Evolutionary conservation across 2,797 vertebrate genomes (phyloP), one percentile per base, ranked within the genome.

Genomic region (Spea hammondii): DNA sequence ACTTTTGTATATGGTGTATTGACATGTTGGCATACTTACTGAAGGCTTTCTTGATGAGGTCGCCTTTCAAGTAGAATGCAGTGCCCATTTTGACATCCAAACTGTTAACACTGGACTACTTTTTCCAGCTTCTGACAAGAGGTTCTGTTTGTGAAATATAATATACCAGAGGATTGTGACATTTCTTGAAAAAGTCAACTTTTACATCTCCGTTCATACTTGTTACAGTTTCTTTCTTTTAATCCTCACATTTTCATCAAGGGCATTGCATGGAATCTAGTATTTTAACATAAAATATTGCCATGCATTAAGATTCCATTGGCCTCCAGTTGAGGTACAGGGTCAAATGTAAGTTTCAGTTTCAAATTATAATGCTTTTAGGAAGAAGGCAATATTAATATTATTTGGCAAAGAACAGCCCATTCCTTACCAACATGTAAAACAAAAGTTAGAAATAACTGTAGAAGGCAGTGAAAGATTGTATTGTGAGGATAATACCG

Each of bases 301-400:
- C 49, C 54, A 6, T 32, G 75, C 72, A 76, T 76, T 53, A 60
- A 74, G 69, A 72, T 81, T 72, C 65, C 57, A 76, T 80, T 62
- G 60, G 76, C 72, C 57, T 67, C 47, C 68, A 60, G 75, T 80
- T 76, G 73, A 72, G 62, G 54, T 73, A 17, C 68, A 54, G 55
- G 2, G 17, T 70, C 10, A 70, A 32, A 1, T 32, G 3, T 32
- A 32, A 6, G 6, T 47, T 57, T 14, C 53, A 46, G 8, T 45
- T 17, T 57, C 53, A 59, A 71, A 45, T 46, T 54, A 13, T 11
- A 46, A 12, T 46, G 32, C 70, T 71, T 71, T 46, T 45, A 32
- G 32, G 32, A 32, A 32, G 32, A 32, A 32, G 32, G 32, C 32
- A 32, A 32, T 32, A 32, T 32, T 32, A 32, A n/a, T 5, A 11